Evolutionary conservation across 2,888 invertebrate species (phyloP).

Genomic region (Macrosoma leucophasiata): DNA sequence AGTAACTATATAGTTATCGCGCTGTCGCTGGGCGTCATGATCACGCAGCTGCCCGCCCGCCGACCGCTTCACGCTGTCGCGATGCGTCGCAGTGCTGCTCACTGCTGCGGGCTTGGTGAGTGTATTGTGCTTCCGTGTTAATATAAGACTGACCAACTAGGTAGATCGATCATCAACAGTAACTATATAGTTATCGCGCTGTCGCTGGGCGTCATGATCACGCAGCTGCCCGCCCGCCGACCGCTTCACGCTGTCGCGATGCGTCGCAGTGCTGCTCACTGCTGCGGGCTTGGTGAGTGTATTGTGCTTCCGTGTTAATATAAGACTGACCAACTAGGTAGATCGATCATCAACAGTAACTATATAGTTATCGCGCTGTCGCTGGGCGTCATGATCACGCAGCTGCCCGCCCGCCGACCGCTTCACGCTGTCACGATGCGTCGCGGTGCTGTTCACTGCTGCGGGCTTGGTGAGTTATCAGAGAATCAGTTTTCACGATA

Average conservation of each 20-base stretch:
- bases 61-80: slow-evolving; percentile 91
- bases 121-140: slow-evolving; percentile 29
- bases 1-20: no score
- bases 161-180: no score
- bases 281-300: slow-evolving; percentile 85
- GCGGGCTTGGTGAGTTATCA: slow-evolving; percentile 87
- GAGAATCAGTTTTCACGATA: no score
- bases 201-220: slow-evolving; percentile 89
- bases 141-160: no score
- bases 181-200: no score
- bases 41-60: slow-evolving; percentile 87
- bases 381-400: slow-evolving; percentile 90
- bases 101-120: slow-evolving; percentile 88
- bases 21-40: slow-evolving; percentile 88
- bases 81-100: slow-evolving; percentile 85
- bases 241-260: slow-evolving; percentile 90
- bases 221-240: slow-evolving; percentile 87
- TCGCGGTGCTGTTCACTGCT: slow-evolving; percentile 86
- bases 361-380: slow-evolving; percentile 91
- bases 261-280: slow-evolving; percentile 86
- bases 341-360: no score
- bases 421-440: slow-evolving; percentile 89
- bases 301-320: no score
- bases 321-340: no score
- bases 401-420: slow-evolving; percentile 86